phyloP scores from a whole-genome alignment of 2,797 vertebrate species.

The Botia almorhae region DNA sequence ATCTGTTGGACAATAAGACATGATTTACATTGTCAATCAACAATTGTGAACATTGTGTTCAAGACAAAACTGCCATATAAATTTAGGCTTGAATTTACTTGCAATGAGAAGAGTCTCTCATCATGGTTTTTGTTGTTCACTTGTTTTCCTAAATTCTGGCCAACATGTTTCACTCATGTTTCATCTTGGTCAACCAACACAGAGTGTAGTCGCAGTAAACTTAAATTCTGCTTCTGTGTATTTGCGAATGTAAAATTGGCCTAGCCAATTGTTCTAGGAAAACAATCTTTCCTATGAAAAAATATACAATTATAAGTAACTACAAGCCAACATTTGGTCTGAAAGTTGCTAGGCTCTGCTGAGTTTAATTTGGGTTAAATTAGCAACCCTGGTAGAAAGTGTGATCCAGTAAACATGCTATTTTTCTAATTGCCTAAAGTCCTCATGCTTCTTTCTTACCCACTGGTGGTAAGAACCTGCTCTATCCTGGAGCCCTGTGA shows the following conservation, averaged over 20 bases:
- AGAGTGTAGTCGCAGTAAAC: not conserved
- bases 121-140: not conserved
- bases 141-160: not conserved
- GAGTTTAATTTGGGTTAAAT: not conserved
- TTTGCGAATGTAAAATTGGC: not conserved
- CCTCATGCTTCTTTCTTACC: constrained; percentile 10
- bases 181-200: constrained; percentile 3
- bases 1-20: not conserved
- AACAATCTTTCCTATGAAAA: no score
- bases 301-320: no score
- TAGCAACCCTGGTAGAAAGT: not conserved
- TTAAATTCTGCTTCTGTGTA: not conserved
- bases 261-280: no score
- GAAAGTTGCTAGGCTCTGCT: no score
- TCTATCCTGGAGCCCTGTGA: constrained; percentile 25
- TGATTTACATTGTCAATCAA: constrained; percentile 14
- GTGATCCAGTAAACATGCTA: constrained; percentile 28
- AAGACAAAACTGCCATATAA: not conserved
- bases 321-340: no score
- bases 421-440: constrained; percentile 49
- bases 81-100: not conserved
- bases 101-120: not conserved
- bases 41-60: constrained; percentile 6
- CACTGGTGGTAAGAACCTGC: constrained; percentile 34
- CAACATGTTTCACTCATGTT: not conserved